Evolutionary conservation across 2,797 vertebrate species (phyloP).

Genomic region (Lindbergichthys nudifrons): DNA sequence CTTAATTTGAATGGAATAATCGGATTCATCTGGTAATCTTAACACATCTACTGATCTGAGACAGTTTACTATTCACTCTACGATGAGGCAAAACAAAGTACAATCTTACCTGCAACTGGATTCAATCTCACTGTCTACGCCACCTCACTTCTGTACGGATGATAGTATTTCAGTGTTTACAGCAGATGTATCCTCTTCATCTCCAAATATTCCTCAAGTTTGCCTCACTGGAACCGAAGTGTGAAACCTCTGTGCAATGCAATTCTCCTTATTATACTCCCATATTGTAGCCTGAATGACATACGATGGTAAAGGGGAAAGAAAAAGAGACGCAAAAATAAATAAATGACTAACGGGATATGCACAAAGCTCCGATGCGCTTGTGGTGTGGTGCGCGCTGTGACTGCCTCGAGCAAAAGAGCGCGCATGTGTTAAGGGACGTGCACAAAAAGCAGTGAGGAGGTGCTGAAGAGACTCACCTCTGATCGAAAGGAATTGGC

Average conservation of each 20-base stretch:
- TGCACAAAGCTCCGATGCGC: conserved; percentile 14
- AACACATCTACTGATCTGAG: not conserved
- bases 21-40: not conserved
- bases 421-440: conserved; percentile 42
- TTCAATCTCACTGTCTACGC: not conserved
- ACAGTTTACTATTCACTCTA: not conserved
- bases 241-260: conserved; percentile 11
- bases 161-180: conserved; percentile 19
- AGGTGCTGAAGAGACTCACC: conserved; percentile 49
- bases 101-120: conserved; percentile 54
- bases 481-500: conserved; percentile 26
- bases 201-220: conserved; percentile 46
- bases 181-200: conserved; percentile 6
- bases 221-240: conserved; percentile 19
- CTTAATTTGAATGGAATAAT: not conserved
- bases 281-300: not conserved
- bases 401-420: conserved; percentile 48
- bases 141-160: conserved; percentile 16
- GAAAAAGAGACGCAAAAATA: not conserved
- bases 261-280: conserved; percentile 14
- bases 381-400: conserved; percentile 35
- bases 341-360: not conserved
- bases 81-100: conserved; percentile 2
- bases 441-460: conserved; percentile 18
- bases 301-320: too few relatives aligned